phyloP scores from a whole-genome alignment of 1,140 invertebrate genomes.

The Pachyrhynchus sulphureomaculatus region DNA sequence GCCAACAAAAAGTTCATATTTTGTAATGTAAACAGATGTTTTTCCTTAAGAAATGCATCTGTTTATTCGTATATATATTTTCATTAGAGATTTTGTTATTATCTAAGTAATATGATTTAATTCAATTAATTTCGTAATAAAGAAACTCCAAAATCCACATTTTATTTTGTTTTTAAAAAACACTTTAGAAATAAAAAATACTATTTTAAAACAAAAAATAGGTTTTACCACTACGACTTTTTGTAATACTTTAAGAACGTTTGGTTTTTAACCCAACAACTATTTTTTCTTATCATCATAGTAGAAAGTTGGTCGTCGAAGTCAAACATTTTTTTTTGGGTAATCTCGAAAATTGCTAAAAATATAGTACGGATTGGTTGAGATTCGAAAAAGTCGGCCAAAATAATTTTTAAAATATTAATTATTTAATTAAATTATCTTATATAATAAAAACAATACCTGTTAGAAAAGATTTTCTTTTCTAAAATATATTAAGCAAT shows the following conservation, averaged over 20 bases:
- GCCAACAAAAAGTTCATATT: too few species aligned
- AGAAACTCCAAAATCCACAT: not conserved
- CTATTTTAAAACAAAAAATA: conserved; percentile 13
- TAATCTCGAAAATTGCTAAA: not conserved
- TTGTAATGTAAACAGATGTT: too few species aligned
- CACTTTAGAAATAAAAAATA: conserved; percentile 1
- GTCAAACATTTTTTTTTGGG: not conserved
- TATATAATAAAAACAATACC: too few species aligned
- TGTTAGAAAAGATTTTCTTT: too few species aligned
- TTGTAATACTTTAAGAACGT: conserved; percentile 34
- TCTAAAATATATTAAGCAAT: not conserved
- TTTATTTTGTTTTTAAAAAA: conserved; percentile 15
- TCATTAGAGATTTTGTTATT: not conserved
- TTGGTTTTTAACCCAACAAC: conserved; percentile 35
- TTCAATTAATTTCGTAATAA: not conserved
- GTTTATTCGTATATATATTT: not conserved
- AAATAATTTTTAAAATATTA: not conserved
- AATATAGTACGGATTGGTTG: conserved; percentile 23
- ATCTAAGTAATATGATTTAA: not conserved
- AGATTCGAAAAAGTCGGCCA: not conserved
- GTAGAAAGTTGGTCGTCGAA: not conserved
- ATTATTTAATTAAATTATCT: not conserved
- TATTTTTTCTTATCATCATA: conserved; percentile 26
- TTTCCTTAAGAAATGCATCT: too few species aligned
- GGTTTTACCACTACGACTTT: conserved; percentile 31